Evolutionary conservation across 2,113 vertebrate genomes (phyloP).

Genomic region (Chloebia gouldiae): DNA sequence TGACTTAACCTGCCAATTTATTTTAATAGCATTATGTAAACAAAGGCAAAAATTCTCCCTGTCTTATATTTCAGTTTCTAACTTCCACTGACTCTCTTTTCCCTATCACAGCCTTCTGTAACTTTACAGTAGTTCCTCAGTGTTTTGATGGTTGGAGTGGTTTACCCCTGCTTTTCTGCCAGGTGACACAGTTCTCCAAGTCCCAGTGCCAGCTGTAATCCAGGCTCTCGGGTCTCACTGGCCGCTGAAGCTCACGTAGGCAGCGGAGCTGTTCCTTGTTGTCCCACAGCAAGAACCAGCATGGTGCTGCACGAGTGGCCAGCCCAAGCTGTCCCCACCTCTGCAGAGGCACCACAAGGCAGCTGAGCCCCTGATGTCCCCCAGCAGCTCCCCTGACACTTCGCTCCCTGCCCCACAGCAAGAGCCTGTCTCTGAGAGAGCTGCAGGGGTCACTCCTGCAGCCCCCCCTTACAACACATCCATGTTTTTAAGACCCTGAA

Average conservation of each 20-base stretch:
- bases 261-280: not conserved
- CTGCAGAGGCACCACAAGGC: rapidly evolving
- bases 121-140: not conserved
- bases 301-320: not conserved
- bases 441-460: not conserved
- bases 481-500: not conserved
- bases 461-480: not conserved
- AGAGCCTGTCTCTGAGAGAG: rapidly evolving
- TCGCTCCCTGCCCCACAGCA: rapidly evolving
- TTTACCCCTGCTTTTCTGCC: not conserved
- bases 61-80: not conserved
- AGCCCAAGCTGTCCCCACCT: rapidly evolving
- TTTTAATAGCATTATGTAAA: not conserved
- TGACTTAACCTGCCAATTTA: not conserved
- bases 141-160: not conserved
- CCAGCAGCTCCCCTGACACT: not conserved
- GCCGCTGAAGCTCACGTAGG: not conserved
- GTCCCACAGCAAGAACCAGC: rapidly evolving
- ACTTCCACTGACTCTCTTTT: not conserved
- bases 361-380: not conserved
- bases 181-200: not conserved
- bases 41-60: rapidly evolving
- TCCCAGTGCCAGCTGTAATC: not conserved
- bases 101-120: not conserved
- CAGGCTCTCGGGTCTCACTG: not conserved